These are phyloP conservation scores for Drosophila mojavensis DNA, from an alignment of 1,140 invertebrate genomes.

Conservation along the genomic window DNA sequence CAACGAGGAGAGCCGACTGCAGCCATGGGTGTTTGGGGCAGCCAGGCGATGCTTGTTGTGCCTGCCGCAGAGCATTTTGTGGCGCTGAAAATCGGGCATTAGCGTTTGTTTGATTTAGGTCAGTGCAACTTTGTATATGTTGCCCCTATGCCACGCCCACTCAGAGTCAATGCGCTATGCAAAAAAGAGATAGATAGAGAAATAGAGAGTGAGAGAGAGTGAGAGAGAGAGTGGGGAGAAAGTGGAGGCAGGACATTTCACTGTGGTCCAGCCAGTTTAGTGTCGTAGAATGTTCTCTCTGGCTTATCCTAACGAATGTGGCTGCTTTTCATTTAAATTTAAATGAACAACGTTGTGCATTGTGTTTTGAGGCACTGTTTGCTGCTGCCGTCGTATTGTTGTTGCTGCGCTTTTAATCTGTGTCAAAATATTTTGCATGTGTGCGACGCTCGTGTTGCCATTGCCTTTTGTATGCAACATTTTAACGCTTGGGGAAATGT, in stretches of 20 bases:
- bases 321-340: conserved; percentile 64
- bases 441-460: neutral
- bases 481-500: conserved; percentile 62
- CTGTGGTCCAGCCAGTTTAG: too few relatives aligned
- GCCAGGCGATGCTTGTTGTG: conserved; percentile 1
- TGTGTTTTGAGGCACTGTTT: conserved; percentile 50
- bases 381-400: conserved; percentile 1
- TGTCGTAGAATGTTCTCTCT: neutral
- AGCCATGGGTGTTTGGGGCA: conserved; percentile 1
- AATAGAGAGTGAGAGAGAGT: too few relatives aligned
- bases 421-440: conserved; percentile 64
- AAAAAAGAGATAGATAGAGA: neutral
- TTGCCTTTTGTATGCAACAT: conserved; percentile 23
- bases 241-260: neutral
- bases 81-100: conserved; percentile 65
- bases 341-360: conserved; percentile 62
- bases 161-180: conserved; percentile 15
- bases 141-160: conserved; percentile 30
- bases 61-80: conserved; percentile 52
- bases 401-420: conserved; percentile 58
- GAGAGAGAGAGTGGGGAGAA: neutral
- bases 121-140: conserved; percentile 39
- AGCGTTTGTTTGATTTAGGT: conserved; percentile 68
- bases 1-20: too few relatives aligned
- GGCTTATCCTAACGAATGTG: conserved; percentile 52